Conservation (phyloP, 2,113 vertebrate genomes). For the Micromys minutus region DNA sequence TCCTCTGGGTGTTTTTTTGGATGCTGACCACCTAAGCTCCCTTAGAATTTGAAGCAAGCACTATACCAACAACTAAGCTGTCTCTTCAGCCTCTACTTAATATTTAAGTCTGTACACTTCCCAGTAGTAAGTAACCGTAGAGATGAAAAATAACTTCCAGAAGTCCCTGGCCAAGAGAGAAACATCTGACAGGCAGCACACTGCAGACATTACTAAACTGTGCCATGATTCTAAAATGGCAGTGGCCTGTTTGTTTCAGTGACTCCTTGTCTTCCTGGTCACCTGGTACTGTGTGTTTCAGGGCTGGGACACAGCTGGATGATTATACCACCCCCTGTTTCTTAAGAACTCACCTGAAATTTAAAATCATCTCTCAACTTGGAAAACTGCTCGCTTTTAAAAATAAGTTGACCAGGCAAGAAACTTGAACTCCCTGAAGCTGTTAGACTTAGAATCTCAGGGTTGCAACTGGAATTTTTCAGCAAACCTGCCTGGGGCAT, state of each 20-base stretch:
- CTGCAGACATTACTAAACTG: neutral
- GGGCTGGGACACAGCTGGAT: neutral
- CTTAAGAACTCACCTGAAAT: conserved; percentile 59
- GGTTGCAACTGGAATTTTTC: conserved; percentile 44
- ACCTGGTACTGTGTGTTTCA: neutral
- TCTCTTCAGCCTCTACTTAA: neutral
- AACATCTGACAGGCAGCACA: neutral
- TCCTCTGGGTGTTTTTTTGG: too few species aligned
- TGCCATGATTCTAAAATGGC: conserved; percentile 6
- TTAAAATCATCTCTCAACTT: conserved; percentile 71
- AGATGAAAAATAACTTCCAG: conserved; percentile 30
- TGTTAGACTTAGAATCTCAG: conserved; percentile 45
- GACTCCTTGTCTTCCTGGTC: neutral
- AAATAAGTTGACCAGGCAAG: conserved; percentile 50
- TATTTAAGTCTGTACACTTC: neutral
- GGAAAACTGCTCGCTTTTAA: conserved; percentile 49
- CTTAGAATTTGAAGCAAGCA: neutral
- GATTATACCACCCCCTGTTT: neutral
- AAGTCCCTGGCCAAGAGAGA: neutral
- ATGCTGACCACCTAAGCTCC: neutral
- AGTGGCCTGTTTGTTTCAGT: neutral
- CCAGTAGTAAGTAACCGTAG: neutral
- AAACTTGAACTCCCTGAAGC: conserved; percentile 17
- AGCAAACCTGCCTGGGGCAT: conserved; percentile 15
- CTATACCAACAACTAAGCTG: neutral